Percentiles rank a stretch among this genome's conserved stretches.
Conservation (phyloP, 2,113 vertebrate species). For the Dasyornis broadbenti region DNA sequence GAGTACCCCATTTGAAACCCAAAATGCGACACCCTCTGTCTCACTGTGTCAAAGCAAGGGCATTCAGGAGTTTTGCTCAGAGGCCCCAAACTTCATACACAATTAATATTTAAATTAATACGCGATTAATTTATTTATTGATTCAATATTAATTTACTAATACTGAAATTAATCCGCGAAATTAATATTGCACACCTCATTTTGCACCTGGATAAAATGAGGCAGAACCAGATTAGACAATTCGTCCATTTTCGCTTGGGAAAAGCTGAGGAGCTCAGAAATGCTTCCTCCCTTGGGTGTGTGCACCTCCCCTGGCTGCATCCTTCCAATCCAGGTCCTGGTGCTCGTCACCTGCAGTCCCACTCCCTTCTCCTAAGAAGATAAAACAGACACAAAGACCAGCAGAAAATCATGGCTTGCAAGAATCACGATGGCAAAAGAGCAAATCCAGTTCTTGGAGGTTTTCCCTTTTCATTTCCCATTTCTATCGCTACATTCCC, state of each 20-base stretch:
- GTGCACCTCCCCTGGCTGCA: fast-evolving
- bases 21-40: neutral
- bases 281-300: neutral
- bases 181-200: neutral
- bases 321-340: neutral
- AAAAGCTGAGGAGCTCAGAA: neutral
- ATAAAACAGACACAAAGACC: neutral
- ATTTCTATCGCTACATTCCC: neutral
- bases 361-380: neutral
- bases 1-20: neutral
- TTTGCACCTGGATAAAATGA: neutral
- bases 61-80: neutral
- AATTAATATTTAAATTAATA: too few relatives aligned
- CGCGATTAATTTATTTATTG: too few relatives aligned
- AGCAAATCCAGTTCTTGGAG: neutral
- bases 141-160: too few relatives aligned
- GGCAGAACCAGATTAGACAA: neutral
- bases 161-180: too few relatives aligned
- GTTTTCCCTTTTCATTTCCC: neutral
- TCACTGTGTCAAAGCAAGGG: neutral
- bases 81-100: too few relatives aligned
- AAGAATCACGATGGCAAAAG: neutral
- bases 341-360: neutral
- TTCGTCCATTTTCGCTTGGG: neutral
- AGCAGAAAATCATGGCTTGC: neutral